These are phyloP conservation scores for Pomacea canaliculata DNA, from an alignment of 2,888 invertebrate species.

Conservation along the genomic window DNA sequence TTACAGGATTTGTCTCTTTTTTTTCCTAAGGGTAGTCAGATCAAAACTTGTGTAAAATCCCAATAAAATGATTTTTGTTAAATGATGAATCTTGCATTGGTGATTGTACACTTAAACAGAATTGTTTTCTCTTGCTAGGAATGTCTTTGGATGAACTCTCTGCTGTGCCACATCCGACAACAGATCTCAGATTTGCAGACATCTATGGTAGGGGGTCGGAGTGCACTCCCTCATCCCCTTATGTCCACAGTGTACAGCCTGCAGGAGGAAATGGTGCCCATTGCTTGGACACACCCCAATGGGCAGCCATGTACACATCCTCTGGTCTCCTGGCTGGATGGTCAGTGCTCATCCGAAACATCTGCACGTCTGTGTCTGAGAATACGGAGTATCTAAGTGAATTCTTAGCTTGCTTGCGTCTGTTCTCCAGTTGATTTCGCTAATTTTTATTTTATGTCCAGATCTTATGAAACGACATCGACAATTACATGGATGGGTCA, in stretches of 20 bases:
- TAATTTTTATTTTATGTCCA: slow-evolving; percentile 23
- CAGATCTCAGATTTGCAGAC: slow-evolving; percentile 58
- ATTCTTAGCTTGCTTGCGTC: too few relatives aligned
- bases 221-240: slow-evolving; percentile 54
- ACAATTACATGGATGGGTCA: slow-evolving; percentile 63
- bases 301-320: slow-evolving; percentile 66
- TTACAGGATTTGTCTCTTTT: background rate
- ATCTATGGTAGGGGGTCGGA: slow-evolving; percentile 58
- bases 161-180: slow-evolving; percentile 64
- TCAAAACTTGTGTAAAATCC: too few relatives aligned
- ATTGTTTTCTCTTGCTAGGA: slow-evolving; percentile 49
- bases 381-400: background rate
- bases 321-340: slow-evolving; percentile 64
- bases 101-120: too few relatives aligned
- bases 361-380: too few relatives aligned
- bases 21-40: background rate
- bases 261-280: slow-evolving; percentile 63
- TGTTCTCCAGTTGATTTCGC: too few relatives aligned
- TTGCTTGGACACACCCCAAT: slow-evolving; percentile 66
- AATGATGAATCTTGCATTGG: too few relatives aligned
- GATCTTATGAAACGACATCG: slow-evolving; percentile 59
- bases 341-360: slow-evolving; percentile 38
- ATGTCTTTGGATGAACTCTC: slow-evolving; percentile 65
- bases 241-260: slow-evolving; percentile 53
- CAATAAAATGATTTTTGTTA: background rate